Evolutionary conservation across 2,888 invertebrate species (phyloP), one percentile per base, ranked within the genome.

Genomic region (Eupithecia abbreviata): DNA sequence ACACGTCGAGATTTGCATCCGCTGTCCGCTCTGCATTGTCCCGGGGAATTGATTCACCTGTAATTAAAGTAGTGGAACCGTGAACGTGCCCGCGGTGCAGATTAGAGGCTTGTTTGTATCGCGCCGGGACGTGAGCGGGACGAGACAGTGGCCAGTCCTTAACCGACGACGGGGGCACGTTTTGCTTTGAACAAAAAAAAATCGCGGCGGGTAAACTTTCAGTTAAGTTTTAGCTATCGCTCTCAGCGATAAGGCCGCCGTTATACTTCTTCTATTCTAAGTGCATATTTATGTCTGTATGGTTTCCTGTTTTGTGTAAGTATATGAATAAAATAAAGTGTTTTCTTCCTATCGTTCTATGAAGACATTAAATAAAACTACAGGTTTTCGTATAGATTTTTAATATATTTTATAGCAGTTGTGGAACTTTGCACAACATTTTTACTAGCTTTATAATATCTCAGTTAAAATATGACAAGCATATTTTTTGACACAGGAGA

Each of bases 11-110:
- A 78, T 80, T 73, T 77, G 77, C 77, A 75, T 75, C 72, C 72
- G 66, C 71, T 66, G 77, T 71, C 70, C 74, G 74, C 75, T 77
- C 74, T 55, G 55, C 78, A 79, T 82, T 82, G 80, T 83, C 82
- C 76, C 78, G 81, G 81, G 62, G 86, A 89, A 88, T 89, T 87
- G 85, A 89, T 90, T 88, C 82, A 84, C 82, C 77, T 85, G 85
- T 85, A 88, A 89, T 89, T 87, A 88, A 81, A 81, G 76, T 80
- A 74, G 81, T 84, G 84, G 84, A 87, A 86, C 85, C 71, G 73
- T 73, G 68, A 71, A 78, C 73, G 78, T 76, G 78, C 75, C 65
- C 62, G 78, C 78, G 73, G 70, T 66, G 70, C 66, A 58, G 72
- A 73, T 72, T 43, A 15, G 6, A 51, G 41, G 15, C 51, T 30